Evolutionary conservation across 2,888 invertebrate species (phyloP).

Genomic region (Gisinianus flammeolus): DNA sequence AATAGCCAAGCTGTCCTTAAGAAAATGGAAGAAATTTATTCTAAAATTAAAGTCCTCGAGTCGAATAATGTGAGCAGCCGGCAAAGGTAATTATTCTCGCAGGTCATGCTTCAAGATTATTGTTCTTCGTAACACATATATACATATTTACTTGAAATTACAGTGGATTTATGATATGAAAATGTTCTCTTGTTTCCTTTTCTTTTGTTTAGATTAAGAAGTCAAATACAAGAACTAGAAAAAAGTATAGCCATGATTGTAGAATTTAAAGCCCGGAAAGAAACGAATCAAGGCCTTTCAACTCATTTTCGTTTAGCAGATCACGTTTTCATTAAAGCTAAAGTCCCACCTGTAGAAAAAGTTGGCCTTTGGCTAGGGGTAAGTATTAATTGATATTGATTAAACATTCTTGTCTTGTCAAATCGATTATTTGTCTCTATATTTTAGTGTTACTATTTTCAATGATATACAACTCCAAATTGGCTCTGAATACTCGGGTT

Average conservation of each 20-base stretch:
- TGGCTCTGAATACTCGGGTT: background rate
- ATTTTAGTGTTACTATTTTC: background rate
- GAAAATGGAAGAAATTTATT: conserved; percentile 88
- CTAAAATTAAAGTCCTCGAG: conserved; percentile 98
- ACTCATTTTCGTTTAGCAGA: conserved; percentile 92
- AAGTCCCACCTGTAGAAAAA: conserved; percentile 85
- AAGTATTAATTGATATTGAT: too few relatives aligned
- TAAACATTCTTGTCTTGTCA: background rate
- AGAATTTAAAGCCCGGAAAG: conserved; percentile 80
- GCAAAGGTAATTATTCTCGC: conserved; percentile 66
- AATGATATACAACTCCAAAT: background rate
- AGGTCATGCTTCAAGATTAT: background rate
- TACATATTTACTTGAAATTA: background rate
- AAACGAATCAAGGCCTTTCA: conserved; percentile 71
- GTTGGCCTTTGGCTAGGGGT: conserved; percentile 74
- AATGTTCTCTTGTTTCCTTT: conserved; percentile 22
- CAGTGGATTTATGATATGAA: background rate
- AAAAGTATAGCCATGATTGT: conserved; percentile 90
- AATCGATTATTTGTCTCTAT: background rate
- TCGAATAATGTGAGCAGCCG: conserved; percentile 85
- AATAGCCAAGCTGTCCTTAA: conserved; percentile 85
- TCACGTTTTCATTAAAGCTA: conserved; percentile 85
- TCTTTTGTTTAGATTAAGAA: conserved; percentile 68
- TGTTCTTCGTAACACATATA: background rate
- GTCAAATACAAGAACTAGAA: conserved; percentile 93